Conservation (phyloP, 2,797 vertebrate genomes). For the Philypnodon macrostomus region DNA sequence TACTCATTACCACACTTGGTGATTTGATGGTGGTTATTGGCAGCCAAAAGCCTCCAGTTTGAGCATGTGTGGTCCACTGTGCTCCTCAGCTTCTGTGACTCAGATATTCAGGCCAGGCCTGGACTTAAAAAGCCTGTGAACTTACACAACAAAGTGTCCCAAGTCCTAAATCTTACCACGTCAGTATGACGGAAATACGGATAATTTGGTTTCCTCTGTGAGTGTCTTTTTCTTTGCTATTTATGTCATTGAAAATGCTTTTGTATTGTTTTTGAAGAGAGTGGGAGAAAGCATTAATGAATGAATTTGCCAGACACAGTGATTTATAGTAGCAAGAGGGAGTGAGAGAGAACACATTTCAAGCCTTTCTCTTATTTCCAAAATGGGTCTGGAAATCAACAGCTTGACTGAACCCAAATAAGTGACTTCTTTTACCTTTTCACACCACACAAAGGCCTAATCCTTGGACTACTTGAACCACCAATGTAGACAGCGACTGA, state of each 20-base stretch:
- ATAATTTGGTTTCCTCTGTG: slow-evolving; percentile 34
- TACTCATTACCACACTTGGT: slow-evolving; percentile 56
- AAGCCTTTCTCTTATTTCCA: slow-evolving; percentile 84
- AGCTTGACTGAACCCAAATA: slow-evolving; percentile 98
- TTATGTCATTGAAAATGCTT: slow-evolving; percentile 48
- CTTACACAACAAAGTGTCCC: slow-evolving; percentile 55
- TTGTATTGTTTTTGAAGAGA: slow-evolving; percentile 54
- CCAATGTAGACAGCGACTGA: slow-evolving; percentile 87
- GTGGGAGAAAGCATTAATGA: slow-evolving; percentile 51
- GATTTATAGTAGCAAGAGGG: slow-evolving; percentile 79
- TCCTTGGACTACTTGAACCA: slow-evolving; percentile 95
- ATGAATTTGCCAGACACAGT: slow-evolving; percentile 73
- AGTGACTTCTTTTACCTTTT: slow-evolving; percentile 99
- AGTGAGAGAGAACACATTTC: slow-evolving; percentile 79
- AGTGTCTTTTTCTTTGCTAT: slow-evolving; percentile 44
- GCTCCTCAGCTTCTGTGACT: slow-evolving; percentile 65
- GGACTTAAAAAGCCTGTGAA: slow-evolving; percentile 48
- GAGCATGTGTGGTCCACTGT: slow-evolving; percentile 65
- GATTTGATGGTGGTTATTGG: slow-evolving; percentile 65
- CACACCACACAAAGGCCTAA: slow-evolving; percentile 91
- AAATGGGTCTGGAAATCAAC: slow-evolving; percentile 85
- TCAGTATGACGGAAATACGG: slow-evolving; percentile 42
- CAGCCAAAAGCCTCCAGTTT: slow-evolving; percentile 50
- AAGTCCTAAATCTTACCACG: slow-evolving; percentile 46
- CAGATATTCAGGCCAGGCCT: slow-evolving; percentile 41